These are phyloP conservation scores for Ormia ochracea DNA, from an alignment of 2,888 invertebrate genomes.

Conservation along the genomic window DNA sequence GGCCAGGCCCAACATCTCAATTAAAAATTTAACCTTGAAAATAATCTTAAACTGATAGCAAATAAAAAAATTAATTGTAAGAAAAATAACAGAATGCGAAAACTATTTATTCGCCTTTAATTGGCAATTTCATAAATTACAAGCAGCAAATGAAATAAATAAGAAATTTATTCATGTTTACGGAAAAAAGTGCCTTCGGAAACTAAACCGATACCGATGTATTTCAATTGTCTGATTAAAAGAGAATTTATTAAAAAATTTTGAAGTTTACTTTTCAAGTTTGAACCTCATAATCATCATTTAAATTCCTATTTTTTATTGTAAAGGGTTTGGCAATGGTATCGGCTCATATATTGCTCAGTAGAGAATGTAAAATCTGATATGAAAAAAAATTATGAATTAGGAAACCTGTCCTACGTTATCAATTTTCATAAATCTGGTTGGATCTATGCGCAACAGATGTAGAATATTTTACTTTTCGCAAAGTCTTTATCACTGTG, in stretches of 20 bases:
- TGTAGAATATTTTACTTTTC: too few relatives aligned
- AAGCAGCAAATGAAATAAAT: conserved; percentile 4
- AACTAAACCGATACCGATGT: conserved; percentile 26
- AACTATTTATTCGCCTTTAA: neutral
- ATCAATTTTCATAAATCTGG: too few relatives aligned
- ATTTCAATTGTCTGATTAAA: conserved; percentile 18
- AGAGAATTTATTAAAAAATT: neutral
- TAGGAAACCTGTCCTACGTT: too few relatives aligned
- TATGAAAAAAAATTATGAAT: too few relatives aligned
- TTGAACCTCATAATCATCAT: conserved; percentile 23
- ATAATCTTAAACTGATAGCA: conserved; percentile 40
- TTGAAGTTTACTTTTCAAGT: conserved; percentile 38
- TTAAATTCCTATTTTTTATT: neutral
- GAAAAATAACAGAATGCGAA: neutral
- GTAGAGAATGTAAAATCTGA: too few relatives aligned
- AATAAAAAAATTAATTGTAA: neutral
- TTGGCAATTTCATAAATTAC: conserved; percentile 38
- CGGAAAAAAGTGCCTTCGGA: neutral
- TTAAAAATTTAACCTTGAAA: conserved; percentile 56
- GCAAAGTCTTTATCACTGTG: too few relatives aligned
- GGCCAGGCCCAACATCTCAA: too few relatives aligned
- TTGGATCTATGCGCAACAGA: too few relatives aligned
- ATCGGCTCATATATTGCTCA: too few relatives aligned
- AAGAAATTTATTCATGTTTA: conserved; percentile 16
- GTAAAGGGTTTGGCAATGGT: neutral